phyloP scores from a whole-genome alignment of 1,140 invertebrate genomes.

The Reticulitermes speratus region DNA sequence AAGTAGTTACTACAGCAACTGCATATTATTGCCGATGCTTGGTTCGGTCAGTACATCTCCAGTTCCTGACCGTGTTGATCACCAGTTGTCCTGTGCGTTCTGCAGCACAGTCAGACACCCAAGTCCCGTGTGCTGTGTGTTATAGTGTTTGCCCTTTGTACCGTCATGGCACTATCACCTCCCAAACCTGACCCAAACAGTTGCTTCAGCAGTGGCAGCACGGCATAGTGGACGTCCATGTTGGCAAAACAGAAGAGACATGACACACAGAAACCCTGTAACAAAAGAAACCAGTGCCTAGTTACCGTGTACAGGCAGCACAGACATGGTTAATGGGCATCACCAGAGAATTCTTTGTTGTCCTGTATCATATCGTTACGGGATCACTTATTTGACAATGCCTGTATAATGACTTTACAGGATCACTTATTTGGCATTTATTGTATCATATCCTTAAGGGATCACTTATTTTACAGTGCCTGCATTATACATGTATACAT shows the following conservation, averaged over 20 bases:
- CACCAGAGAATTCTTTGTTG: no score
- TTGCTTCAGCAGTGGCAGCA: slow-evolving; percentile 34
- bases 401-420: no score
- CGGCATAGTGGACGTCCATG: slow-evolving; percentile 50
- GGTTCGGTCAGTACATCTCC: not conserved
- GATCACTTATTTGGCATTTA: no score
- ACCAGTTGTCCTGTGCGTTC: not conserved
- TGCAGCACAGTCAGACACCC: not conserved
- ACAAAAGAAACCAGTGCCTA: slow-evolving; percentile 13
- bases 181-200: not conserved
- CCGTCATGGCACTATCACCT: not conserved
- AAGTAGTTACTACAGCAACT: no score
- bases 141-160: not conserved
- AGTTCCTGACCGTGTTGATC: not conserved
- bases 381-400: no score
- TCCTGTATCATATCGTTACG: no score
- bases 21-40: no score
- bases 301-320: no score
- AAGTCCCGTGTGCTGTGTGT: not conserved
- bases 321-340: no score
- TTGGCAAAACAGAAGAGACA: slow-evolving; percentile 63
- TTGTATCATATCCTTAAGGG: no score
- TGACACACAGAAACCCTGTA: slow-evolving; percentile 57
- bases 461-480: no score
- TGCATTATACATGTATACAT: no score